A percentile compares a stretch with the other conserved stretches of the same genome.
phyloP scores from a whole-genome alignment of 2,888 invertebrate genomes.

The Suillia variegata region DNA sequence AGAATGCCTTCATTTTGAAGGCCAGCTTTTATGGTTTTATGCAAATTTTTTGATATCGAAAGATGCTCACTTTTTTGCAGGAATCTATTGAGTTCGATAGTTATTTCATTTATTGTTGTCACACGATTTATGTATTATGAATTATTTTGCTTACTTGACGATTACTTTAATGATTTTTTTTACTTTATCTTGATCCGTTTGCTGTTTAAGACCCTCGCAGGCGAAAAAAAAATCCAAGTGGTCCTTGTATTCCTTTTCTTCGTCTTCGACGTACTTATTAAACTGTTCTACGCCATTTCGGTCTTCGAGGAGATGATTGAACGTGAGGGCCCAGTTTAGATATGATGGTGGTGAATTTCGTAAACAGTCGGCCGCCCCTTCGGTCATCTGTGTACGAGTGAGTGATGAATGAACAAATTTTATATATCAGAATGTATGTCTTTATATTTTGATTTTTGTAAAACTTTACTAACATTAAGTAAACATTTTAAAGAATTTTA shows the following conservation, averaged over 20 bases:
- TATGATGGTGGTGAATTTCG: constrained; percentile 71
- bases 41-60: constrained; percentile 81
- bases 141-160: constrained; percentile 68
- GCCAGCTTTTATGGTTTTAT: constrained; percentile 75
- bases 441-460: too few species aligned
- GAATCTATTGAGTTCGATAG: constrained; percentile 64
- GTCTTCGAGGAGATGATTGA: constrained; percentile 85
- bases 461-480: too few species aligned
- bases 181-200: constrained; percentile 73
- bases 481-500: too few species aligned
- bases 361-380: constrained; percentile 58
- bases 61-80: constrained; percentile 81
- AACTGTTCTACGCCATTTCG: constrained; percentile 88
- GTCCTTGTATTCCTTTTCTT: constrained; percentile 78
- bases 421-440: not conserved
- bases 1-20: constrained; percentile 73
- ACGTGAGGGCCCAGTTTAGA: constrained; percentile 86
- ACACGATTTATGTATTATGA: not conserved
- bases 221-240: constrained; percentile 93
- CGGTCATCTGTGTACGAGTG: constrained; percentile 55
- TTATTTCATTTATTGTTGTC: too few species aligned
- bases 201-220: constrained; percentile 83
- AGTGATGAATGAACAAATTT: not conserved
- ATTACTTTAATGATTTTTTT: constrained; percentile 81
- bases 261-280: constrained; percentile 79